Evolutionary conservation across 1,140 invertebrate species (phyloP).

Genomic region (Hyposmocoma kahamanoa): DNA sequence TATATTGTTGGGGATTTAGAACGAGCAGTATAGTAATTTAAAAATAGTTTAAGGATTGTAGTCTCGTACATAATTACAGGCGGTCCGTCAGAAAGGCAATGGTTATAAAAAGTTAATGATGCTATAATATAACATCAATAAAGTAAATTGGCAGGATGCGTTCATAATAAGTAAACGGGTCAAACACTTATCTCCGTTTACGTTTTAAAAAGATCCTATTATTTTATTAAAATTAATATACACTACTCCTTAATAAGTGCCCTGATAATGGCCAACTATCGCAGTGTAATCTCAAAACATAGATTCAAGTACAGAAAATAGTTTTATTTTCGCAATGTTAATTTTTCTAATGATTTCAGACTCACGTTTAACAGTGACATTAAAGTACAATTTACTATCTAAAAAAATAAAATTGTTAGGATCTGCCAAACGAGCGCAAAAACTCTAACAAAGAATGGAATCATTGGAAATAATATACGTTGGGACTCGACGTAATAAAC

Average conservation of each 20-base stretch:
- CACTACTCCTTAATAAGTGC: too few species aligned
- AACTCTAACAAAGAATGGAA: conserved; percentile 35
- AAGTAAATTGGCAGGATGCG: conserved; percentile 66
- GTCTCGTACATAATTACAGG: conserved; percentile 56
- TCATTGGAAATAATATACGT: conserved; percentile 44
- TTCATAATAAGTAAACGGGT: conserved; percentile 51
- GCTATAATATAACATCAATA: conserved; percentile 64
- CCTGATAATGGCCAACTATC: too few species aligned
- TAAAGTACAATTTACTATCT: too few species aligned
- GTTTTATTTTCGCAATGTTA: conserved; percentile 19
- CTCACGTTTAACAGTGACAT: too few species aligned
- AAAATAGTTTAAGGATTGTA: conserved; percentile 63
- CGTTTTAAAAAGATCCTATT: conserved; percentile 21
- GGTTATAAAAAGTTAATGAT: conserved; percentile 64
- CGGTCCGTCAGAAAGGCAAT: conserved; percentile 38
- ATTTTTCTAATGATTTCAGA: conserved; percentile 37
- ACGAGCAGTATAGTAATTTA: conserved; percentile 40
- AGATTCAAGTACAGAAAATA: too few species aligned
- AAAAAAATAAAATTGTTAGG: conserved; percentile 47
- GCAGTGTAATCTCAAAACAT: too few species aligned
- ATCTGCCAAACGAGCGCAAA: conserved; percentile 36
- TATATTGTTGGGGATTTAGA: conserved; percentile 45
- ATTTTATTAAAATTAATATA: conserved; percentile 10
- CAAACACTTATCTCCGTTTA: conserved; percentile 32
- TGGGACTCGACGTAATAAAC: conserved; percentile 35